Evolutionary conservation across 2,888 invertebrate genomes (phyloP).

Genomic region (Caradrina clavipalpis): DNA sequence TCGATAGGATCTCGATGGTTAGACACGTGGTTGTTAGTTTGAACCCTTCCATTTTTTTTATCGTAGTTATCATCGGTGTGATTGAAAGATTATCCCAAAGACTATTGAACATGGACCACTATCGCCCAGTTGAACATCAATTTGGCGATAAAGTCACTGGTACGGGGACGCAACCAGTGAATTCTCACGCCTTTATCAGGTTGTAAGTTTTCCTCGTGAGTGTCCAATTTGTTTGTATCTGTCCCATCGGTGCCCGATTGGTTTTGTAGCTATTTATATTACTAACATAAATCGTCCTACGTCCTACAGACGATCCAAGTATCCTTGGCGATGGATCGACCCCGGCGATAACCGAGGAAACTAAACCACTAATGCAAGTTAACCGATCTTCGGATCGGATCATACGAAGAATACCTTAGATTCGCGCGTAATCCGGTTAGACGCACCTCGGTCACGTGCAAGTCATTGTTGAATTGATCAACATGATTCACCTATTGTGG

Average conservation of each 20-base stretch:
- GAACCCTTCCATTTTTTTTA: too few species aligned
- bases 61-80: background rate
- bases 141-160: too few species aligned
- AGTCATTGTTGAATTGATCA: constrained; percentile 36
- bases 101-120: background rate
- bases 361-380: too few species aligned
- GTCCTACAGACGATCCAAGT: background rate
- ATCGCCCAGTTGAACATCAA: too few species aligned
- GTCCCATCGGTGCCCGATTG: too few species aligned
- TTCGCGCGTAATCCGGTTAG: constrained; percentile 7
- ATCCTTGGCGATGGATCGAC: background rate
- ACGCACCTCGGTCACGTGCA: constrained; percentile 20
- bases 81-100: background rate
- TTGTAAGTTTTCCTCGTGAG: too few species aligned
- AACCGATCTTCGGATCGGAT: background rate
- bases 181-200: background rate
- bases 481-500: constrained; percentile 25
- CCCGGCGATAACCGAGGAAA: too few species aligned
- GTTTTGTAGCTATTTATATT: too few species aligned
- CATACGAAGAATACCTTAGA: constrained; percentile 10
- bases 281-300: too few species aligned
- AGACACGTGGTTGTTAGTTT: background rate
- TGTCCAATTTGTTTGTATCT: background rate
- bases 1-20: background rate
- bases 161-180: too few species aligned